Conservation (phyloP, 2,888 invertebrate genomes). For the Eustalomyia histrio region DNA sequence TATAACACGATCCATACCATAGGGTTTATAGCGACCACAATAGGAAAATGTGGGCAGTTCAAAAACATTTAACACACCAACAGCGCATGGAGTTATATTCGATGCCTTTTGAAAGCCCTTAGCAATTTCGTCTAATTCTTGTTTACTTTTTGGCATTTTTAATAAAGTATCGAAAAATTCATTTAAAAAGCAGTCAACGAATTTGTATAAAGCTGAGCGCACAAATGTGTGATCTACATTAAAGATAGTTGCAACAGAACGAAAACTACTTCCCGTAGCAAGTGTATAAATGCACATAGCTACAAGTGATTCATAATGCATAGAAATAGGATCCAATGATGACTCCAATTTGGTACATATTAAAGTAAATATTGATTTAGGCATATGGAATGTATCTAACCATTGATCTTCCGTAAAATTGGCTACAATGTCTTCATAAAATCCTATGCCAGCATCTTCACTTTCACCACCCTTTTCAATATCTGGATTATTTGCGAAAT, state of each 20-base stretch:
- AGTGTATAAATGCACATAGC: slow-evolving; percentile 75
- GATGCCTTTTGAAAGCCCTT: slow-evolving; percentile 73
- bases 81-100: slow-evolving; percentile 74
- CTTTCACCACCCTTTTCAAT: neutral
- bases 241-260: slow-evolving; percentile 73
- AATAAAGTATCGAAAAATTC: slow-evolving; percentile 70
- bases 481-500: neutral
- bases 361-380: slow-evolving; percentile 71
- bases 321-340: slow-evolving; percentile 65
- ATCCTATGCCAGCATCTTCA: slow-evolving; percentile 46
- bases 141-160: slow-evolving; percentile 70
- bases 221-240: slow-evolving; percentile 72
- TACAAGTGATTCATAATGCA: slow-evolving; percentile 73
- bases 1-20: slow-evolving; percentile 69
- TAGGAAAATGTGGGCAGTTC: slow-evolving; percentile 71
- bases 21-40: slow-evolving; percentile 65
- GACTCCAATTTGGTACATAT: slow-evolving; percentile 71
- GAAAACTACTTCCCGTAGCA: slow-evolving; percentile 74
- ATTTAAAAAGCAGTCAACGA: slow-evolving; percentile 73
- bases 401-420: slow-evolving; percentile 71
- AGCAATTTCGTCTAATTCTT: slow-evolving; percentile 71
- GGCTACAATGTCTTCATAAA: slow-evolving; percentile 69
- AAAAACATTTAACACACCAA: slow-evolving; percentile 75
- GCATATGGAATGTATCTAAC: slow-evolving; percentile 74
- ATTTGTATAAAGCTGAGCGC: slow-evolving; percentile 74